Conservation (phyloP, 2,888 invertebrate species). For the Melitaea athalia region DNA sequence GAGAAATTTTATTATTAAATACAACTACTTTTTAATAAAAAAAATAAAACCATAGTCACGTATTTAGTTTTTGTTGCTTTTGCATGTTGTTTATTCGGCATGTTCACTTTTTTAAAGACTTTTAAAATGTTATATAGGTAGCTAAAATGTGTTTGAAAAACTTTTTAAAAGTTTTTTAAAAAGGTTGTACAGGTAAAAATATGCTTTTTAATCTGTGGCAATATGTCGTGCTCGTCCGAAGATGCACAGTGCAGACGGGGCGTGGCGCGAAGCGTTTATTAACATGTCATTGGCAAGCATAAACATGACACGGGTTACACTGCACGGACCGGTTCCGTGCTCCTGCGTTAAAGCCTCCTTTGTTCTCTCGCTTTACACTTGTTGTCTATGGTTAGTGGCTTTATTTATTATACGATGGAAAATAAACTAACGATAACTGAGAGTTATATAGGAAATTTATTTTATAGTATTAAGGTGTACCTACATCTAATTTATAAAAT, state of each 20-base stretch:
- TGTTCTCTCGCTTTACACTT: slow-evolving; percentile 62
- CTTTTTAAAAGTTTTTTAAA: not conserved
- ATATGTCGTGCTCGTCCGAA: slow-evolving; percentile 18
- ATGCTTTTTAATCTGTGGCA: slow-evolving; percentile 25
- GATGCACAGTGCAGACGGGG: slow-evolving; percentile 45
- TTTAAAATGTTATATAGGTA: not conserved
- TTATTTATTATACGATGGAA: slow-evolving; percentile 23
- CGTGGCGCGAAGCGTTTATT: slow-evolving; percentile 53
- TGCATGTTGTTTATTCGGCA: not conserved
- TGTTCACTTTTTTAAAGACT: not conserved
- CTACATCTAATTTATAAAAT: too few species aligned
- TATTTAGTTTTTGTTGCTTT: not conserved
- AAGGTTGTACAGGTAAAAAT: not conserved
- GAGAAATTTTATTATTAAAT: slow-evolving; percentile 11
- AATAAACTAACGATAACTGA: slow-evolving; percentile 7
- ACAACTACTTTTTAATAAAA: not conserved
- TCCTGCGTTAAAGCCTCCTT: slow-evolving; percentile 54
- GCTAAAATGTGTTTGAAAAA: not conserved
- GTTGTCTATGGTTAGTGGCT: slow-evolving; percentile 53
- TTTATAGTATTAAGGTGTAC: not conserved
- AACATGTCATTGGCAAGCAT: slow-evolving; percentile 64
- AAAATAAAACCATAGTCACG: not conserved
- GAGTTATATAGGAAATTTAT: not conserved
- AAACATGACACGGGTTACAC: slow-evolving; percentile 43
- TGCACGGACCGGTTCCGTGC: slow-evolving; percentile 47